Evolutionary conservation across 2,797 vertebrate species (phyloP).

Genomic region (Gymnoscopelus microlampas): DNA sequence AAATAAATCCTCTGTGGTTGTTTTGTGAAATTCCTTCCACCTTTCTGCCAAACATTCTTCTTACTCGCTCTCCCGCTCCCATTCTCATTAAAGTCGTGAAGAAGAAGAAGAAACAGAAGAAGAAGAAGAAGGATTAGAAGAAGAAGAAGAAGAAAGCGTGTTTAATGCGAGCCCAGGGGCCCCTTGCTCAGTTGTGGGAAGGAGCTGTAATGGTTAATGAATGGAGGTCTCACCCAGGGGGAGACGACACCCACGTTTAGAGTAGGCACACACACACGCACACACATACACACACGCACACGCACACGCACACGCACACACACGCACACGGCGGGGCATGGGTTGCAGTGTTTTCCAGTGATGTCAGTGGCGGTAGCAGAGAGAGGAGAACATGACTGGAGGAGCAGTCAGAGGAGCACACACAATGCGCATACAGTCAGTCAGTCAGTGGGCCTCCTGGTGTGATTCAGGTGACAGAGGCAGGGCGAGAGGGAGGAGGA

Average conservation of each 20-base stretch:
- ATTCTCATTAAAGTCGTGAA: constrained; percentile 25
- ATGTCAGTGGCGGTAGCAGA: constrained; percentile 56
- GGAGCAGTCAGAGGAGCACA: constrained; percentile 1
- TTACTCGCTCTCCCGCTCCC: constrained; percentile 21
- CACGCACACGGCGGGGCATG: constrained; percentile 24
- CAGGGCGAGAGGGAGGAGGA: constrained; percentile 11
- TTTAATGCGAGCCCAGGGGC: constrained; percentile 64
- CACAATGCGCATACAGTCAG: constrained; percentile 15
- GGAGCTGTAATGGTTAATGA: constrained; percentile 59
- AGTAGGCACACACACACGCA: constrained; percentile 8
- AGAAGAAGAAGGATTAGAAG: constrained; percentile 41
- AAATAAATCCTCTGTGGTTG: constrained; percentile 74
- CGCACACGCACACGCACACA: constrained; percentile 28
- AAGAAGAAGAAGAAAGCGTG: constrained; percentile 58
- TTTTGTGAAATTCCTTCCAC: constrained; percentile 74
- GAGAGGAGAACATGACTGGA: constrained; percentile 43
- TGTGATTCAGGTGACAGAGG: constrained; percentile 74
- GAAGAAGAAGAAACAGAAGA: constrained; percentile 29
- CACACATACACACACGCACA: not conserved
- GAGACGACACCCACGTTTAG: constrained; percentile 70
- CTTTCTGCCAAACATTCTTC: constrained; percentile 68
- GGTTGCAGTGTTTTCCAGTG: constrained; percentile 39
- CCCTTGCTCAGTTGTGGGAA: constrained; percentile 74
- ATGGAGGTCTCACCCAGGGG: constrained; percentile 74
- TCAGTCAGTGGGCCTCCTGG: constrained; percentile 40